These are phyloP conservation scores for Dicrurus megarhynchus DNA, from an alignment of 2,113 vertebrate species.

Conservation along the genomic window DNA sequence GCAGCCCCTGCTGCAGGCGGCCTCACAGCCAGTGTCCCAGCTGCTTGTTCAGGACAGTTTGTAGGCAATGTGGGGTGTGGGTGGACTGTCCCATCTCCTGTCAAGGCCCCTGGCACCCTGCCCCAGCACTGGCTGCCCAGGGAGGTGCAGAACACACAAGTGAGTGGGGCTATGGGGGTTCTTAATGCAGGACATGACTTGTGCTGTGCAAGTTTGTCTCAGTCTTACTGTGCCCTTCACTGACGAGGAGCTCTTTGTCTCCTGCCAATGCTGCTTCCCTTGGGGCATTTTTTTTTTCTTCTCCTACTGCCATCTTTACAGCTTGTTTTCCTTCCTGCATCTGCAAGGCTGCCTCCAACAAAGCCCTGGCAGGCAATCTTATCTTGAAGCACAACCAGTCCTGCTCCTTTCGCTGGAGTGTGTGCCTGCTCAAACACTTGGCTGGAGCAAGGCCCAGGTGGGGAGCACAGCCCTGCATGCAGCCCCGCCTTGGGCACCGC, in stretches of 20 bases:
- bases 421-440: background rate
- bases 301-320: conserved; percentile 26
- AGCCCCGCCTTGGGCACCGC: accelerated
- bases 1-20: background rate
- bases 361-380: conserved; percentile 42
- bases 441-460: background rate
- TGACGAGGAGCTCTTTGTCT: background rate
- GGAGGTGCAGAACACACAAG: background rate
- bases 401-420: background rate
- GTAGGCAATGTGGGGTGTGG: accelerated
- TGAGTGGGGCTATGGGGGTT: accelerated
- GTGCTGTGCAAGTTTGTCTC: background rate
- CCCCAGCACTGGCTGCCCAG: background rate
- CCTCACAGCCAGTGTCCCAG: background rate
- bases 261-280: background rate
- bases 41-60: background rate
- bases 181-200: background rate
- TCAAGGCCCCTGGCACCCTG: background rate
- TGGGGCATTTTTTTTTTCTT: background rate
- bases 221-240: background rate
- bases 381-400: conserved; percentile 30
- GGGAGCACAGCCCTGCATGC: accelerated
- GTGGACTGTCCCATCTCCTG: background rate
- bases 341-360: conserved; percentile 18
- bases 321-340: conserved; percentile 42